These are phyloP conservation scores for Acanthurus leucopareius DNA, from an alignment of 2,797 vertebrate genomes.

Conservation along the genomic window DNA sequence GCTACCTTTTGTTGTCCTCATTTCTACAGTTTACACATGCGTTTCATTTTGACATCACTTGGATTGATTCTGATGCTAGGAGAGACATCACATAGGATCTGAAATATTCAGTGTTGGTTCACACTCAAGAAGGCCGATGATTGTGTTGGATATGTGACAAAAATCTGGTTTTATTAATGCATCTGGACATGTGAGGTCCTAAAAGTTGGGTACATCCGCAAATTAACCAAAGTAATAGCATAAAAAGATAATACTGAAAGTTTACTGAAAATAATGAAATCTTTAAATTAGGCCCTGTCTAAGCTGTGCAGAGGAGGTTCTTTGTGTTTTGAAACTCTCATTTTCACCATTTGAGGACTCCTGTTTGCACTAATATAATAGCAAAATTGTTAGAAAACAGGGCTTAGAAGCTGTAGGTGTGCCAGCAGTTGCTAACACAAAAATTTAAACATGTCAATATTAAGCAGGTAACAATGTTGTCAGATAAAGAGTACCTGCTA, in stretches of 20 bases:
- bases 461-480: not conserved
- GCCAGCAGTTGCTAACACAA: too few relatives aligned
- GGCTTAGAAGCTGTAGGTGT: not conserved
- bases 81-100: conserved; percentile 2
- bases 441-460: not conserved
- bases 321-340: not conserved
- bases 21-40: not conserved
- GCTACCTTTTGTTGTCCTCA: not conserved
- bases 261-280: too few relatives aligned
- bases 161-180: not conserved
- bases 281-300: conserved; percentile 2
- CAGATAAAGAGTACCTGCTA: too few relatives aligned
- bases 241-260: conserved; percentile 13
- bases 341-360: not conserved
- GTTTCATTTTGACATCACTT: conserved; percentile 8
- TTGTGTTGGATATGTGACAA: not conserved
- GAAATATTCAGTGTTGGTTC: conserved; percentile 24
- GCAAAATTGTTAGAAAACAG: not conserved
- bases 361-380: not conserved
- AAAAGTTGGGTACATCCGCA: not conserved
- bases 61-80: not conserved
- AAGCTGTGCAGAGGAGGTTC: conserved; percentile 3
- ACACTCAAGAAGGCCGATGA: conserved; percentile 43
- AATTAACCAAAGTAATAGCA: conserved; percentile 6
- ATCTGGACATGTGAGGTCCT: not conserved